Base-by-base conservation (phyloP, 2,888 invertebrate species). In the Gnatocerus cornutus region DNA sequence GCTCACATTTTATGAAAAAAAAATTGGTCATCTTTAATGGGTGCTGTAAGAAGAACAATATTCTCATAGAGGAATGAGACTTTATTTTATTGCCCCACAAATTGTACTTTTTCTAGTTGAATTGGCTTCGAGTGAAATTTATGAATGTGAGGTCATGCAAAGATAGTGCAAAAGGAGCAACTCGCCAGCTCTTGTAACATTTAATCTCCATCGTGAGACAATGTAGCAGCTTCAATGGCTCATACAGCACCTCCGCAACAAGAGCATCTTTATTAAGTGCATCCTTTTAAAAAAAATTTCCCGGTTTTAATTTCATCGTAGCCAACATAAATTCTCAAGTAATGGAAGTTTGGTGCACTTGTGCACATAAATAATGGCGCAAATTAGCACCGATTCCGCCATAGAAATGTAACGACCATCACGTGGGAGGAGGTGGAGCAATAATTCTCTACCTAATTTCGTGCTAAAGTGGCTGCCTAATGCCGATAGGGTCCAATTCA, bases 321-420 rank as follows among this genome's bases (percentile, higher is more conserved):
- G 9, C 6, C 37, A 16, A 8, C 10, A 53, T 53, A 53, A 53
- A 53, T 53, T 16, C 7, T 12, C 14, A 8, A 6, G 53, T 53
- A 53, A 53, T 53, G 37, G 16, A 37, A 21, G 39, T 55, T 55
- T n/a, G 55, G 39, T 55, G 55, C 55, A 55, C 39, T 55, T 30
- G 37, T 55, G 55, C 55, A 39, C 16, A 55, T 55, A 55, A 55
- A 55, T 55, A 39, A 55, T 55, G 55, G 33, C 27, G 12, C 27
- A 50, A 50, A 50, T 50, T 50, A 50, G 50, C 50, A 50, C 50
- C 41, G 41, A 41, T 41, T 12, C 41, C 12, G 12, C 12, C 41
- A 12, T 41, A n/a, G 41, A 41, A 41, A 41, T 12, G 41, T 41
- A 41, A 41, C 41, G 41, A 37, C 43, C 43, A 43, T 43, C 43